phyloP scores from a whole-genome alignment of 1,140 invertebrate species.

The Agrilus planipennis region DNA sequence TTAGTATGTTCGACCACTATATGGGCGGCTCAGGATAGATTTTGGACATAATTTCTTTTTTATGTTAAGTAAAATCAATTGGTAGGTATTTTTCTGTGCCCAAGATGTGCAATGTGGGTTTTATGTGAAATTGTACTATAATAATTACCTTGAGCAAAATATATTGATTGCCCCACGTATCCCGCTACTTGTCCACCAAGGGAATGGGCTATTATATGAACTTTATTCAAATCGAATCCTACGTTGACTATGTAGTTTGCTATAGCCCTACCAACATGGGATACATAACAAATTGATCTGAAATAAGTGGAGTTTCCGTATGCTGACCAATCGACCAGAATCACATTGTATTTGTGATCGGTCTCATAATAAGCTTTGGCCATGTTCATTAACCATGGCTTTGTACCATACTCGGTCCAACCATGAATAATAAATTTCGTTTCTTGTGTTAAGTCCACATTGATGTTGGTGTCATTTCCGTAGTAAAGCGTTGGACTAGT shows the following conservation, averaged over 20 bases:
- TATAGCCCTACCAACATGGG: constrained; percentile 25
- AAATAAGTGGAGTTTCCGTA: constrained; percentile 38
- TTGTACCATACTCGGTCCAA: constrained; percentile 33
- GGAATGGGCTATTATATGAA: constrained; percentile 75
- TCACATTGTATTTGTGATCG: constrained; percentile 47
- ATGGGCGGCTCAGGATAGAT: constrained; percentile 3
- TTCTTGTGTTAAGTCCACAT: too few species aligned
- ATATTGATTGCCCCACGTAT: constrained; percentile 1
- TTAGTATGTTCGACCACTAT: too few species aligned
- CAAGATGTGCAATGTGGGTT: too few species aligned
- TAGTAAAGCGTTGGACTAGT: too few species aligned
- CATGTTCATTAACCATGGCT: constrained; percentile 27
- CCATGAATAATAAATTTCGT: constrained; percentile 40
- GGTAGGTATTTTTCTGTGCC: too few species aligned
- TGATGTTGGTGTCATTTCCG: too few species aligned
- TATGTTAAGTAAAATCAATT: too few species aligned
- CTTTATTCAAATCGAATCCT: constrained; percentile 25
- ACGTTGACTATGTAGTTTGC: constrained; percentile 28
- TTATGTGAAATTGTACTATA: too few species aligned
- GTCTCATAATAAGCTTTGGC: constrained; percentile 38
- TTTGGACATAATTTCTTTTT: not conserved
- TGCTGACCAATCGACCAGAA: constrained; percentile 50
- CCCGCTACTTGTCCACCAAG: constrained; percentile 52
- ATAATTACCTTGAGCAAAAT: too few species aligned
- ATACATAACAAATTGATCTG: constrained; percentile 14